These are phyloP conservation scores for Trididemnum miniatum DNA, from an alignment of 23 tunicate genomes.

Conservation along the genomic window DNA sequence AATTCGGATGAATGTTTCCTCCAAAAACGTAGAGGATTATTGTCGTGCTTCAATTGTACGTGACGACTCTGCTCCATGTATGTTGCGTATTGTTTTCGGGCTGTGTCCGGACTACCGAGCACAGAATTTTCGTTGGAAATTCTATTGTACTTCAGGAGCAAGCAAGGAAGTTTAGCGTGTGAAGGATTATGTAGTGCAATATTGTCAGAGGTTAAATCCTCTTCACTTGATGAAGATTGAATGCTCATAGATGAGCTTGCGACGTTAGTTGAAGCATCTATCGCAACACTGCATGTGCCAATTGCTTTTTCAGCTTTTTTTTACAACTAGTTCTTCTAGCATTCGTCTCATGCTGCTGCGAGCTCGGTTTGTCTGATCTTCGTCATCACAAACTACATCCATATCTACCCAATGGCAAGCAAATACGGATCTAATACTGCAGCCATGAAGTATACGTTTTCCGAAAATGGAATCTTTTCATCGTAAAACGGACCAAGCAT, in stretches of 20 bases:
- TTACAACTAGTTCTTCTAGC: slow-evolving; percentile 4
- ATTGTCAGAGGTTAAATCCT: neutral
- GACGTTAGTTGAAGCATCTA: neutral
- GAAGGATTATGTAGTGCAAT: slow-evolving; percentile 3
- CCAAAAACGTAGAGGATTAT: slow-evolving; percentile 9
- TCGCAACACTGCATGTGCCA: neutral
- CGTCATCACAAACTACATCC: slow-evolving; percentile 8
- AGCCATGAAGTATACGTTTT: slow-evolving; percentile 22
- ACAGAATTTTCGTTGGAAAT: too few relatives aligned
- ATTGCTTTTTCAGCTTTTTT: slow-evolving; percentile 14
- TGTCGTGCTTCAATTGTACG: slow-evolving; percentile 3
- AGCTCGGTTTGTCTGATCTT: slow-evolving; percentile 8
- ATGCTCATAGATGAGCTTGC: slow-evolving; percentile 5
- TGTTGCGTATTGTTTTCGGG: slow-evolving; percentile 8
- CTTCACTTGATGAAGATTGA: neutral
- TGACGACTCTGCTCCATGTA: slow-evolving; percentile 12
- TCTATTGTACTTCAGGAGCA: neutral
- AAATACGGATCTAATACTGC: slow-evolving; percentile 22
- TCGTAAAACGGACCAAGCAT: slow-evolving; percentile 9
- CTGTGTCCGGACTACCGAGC: slow-evolving; percentile 2
- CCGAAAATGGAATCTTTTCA: slow-evolving; percentile 2
- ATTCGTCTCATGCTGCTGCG: slow-evolving; percentile 9
- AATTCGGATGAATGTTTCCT: slow-evolving; percentile 22
- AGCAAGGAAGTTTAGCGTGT: neutral
- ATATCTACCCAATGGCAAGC: slow-evolving; percentile 25